Evolutionary conservation across 2,113 vertebrate species (phyloP), one percentile per base, ranked within the genome.

Genomic region (Crocuta crocuta): DNA sequence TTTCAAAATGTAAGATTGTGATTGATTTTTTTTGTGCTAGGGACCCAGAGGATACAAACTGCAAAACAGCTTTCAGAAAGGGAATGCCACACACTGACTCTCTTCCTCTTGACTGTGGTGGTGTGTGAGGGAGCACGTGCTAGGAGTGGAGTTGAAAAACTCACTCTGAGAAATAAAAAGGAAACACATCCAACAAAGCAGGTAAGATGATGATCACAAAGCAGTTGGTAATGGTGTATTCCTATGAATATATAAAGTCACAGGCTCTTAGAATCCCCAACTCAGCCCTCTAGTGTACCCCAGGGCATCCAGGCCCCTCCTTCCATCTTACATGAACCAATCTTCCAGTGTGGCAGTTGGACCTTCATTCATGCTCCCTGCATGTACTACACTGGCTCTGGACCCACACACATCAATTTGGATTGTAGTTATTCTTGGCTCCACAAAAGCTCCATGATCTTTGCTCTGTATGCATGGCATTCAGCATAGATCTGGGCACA

Each of bases 1-100:
- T 91, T 78, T 92, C 70, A 50, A 50, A 95, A 63, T 7, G 5
- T 63, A 96, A 91, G 66, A 89, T 10, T 48, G 28, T 81, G 58
- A 94, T 39, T 87, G 92, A 94, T 87, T 96, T 98, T 94, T 28
- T 43, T 28, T 76, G 24, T 94, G 83, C 66, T 76, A 23, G 21
- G 55, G 31, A 17, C n/a, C 8, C 43, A 17, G 63, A 92, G 48
- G 73, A 9, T 19, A 87, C 24, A 89, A 86, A 90, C 65, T 86
- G 31, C 61, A 95, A 93, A 93, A 81, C 1, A 68, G 66, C 73
- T 94, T 71, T 55, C 35, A 23, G 92, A 45, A 92, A 19, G 74
- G 24, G 12, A 85, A 26, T 23, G 65, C 26, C 65, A 78, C 2
- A 48, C 31, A 45, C 28, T 88, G 50, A 84, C 2, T 5, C 1